Evolutionary conservation across 2,888 invertebrate species (phyloP).

Genomic region (Chalcis sispes): DNA sequence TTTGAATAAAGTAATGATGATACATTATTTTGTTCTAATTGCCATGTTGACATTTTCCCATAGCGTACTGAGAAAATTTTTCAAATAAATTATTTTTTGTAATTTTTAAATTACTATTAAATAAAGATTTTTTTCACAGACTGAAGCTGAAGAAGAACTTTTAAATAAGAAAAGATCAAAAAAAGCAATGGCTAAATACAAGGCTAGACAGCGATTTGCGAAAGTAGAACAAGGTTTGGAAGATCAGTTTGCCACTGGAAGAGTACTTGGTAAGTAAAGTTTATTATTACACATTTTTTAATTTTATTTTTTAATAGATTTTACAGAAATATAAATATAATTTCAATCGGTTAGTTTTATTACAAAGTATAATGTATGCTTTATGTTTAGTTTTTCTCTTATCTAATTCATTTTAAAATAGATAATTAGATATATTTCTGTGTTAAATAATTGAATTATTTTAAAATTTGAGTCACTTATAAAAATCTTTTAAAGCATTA

Average conservation of each 20-base stretch:
- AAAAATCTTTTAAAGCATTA: too few species aligned
- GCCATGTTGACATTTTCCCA: conserved; percentile 68
- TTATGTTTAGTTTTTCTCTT: too few species aligned
- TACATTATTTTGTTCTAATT: conserved; percentile 71
- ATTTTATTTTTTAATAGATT: conserved; percentile 69
- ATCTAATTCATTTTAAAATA: too few species aligned
- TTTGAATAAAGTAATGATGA: too few species aligned
- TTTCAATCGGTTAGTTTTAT: too few species aligned
- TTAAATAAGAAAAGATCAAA: conserved; percentile 96
- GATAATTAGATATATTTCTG: too few species aligned
- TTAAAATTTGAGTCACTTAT: too few species aligned
- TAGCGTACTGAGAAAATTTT: conserved; percentile 69
- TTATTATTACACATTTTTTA: background rate
- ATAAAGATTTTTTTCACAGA: conserved; percentile 76
- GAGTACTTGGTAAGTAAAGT: conserved; percentile 87
- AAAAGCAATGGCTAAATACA: conserved; percentile 94
- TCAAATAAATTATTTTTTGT: conserved; percentile 20
- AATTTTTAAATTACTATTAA: conserved; percentile 1
- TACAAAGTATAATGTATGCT: too few species aligned
- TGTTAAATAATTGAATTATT: too few species aligned
- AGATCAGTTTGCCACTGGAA: conserved; percentile 98
- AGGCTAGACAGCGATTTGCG: conserved; percentile 92
- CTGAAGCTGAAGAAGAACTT: conserved; percentile 95
- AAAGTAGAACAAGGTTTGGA: conserved; percentile 96
- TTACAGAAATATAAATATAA: too few species aligned